These are phyloP conservation scores for Bos javanicus DNA, from an alignment of 2,113 vertebrate species.

Conservation along the genomic window DNA sequence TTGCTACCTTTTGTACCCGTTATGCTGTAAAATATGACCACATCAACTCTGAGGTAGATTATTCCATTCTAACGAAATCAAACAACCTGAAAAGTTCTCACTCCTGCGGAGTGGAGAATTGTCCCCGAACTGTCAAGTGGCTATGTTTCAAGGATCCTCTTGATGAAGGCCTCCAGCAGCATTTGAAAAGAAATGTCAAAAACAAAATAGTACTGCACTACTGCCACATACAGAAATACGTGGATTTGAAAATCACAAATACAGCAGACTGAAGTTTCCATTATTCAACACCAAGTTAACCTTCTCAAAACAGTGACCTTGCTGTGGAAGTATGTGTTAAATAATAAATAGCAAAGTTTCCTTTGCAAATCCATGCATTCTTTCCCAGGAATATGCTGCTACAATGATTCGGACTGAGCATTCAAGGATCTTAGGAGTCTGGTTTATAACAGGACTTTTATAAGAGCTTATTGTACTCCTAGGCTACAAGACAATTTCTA, in stretches of 20 bases:
- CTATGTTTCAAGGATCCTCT: neutral
- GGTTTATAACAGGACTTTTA: neutral
- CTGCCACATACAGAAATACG: neutral
- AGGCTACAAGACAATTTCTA: neutral
- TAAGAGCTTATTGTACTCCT: neutral
- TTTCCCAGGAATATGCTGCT: neutral
- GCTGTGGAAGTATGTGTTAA: neutral
- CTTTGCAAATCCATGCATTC: neutral
- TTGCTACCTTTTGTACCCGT: neutral
- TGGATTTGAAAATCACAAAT: neutral
- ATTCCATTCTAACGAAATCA: neutral
- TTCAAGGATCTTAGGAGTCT: neutral
- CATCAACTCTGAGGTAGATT: neutral
- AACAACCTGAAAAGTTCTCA: neutral
- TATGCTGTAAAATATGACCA: neutral
- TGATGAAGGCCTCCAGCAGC: neutral
- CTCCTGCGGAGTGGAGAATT: neutral
- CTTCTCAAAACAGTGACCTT: neutral
- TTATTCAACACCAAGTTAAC: neutral
- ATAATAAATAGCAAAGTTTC: neutral
- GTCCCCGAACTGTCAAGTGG: neutral
- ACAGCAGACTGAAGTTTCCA: neutral
- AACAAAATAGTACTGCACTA: neutral
- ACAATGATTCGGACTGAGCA: neutral
- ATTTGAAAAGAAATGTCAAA: constrained; percentile 7